Evolutionary conservation across 2,888 invertebrate species (phyloP).

Genomic region (Heliconius erato): DNA sequence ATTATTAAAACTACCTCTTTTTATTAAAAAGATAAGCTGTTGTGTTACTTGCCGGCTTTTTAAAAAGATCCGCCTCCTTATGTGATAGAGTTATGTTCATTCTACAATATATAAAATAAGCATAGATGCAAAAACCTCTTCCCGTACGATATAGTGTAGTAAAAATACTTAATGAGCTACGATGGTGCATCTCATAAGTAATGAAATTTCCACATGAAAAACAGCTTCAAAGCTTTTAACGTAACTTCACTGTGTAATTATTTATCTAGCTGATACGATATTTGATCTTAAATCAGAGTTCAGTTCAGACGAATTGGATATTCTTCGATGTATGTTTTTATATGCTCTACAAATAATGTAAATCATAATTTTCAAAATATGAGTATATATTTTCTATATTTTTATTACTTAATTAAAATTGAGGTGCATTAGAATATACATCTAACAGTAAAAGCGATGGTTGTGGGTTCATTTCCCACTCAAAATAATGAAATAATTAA

Average conservation of each 20-base stretch:
- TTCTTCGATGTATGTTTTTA: constrained; percentile 7
- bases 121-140: neutral
- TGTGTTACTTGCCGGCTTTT: too few species aligned
- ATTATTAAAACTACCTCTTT: too few species aligned
- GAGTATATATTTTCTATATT: neutral
- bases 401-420: neutral
- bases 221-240: constrained; percentile 12
- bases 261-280: constrained; percentile 8
- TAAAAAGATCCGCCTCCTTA: too few species aligned
- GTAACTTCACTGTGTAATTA: constrained; percentile 7
- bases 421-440: too few species aligned
- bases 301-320: constrained; percentile 4
- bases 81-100: too few species aligned
- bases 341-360: neutral
- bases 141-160: neutral
- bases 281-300: constrained; percentile 12
- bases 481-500: too few species aligned
- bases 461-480: too few species aligned
- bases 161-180: neutral
- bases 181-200: neutral
- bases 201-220: constrained; percentile 3
- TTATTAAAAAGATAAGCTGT: too few species aligned
- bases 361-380: neutral
- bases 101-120: too few species aligned
- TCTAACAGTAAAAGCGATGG: too few species aligned